A percentile compares a stretch with the other conserved stretches of the same genome.
phyloP scores from a whole-genome alignment of 2,113 vertebrate species.

The Dipodomys merriami region DNA sequence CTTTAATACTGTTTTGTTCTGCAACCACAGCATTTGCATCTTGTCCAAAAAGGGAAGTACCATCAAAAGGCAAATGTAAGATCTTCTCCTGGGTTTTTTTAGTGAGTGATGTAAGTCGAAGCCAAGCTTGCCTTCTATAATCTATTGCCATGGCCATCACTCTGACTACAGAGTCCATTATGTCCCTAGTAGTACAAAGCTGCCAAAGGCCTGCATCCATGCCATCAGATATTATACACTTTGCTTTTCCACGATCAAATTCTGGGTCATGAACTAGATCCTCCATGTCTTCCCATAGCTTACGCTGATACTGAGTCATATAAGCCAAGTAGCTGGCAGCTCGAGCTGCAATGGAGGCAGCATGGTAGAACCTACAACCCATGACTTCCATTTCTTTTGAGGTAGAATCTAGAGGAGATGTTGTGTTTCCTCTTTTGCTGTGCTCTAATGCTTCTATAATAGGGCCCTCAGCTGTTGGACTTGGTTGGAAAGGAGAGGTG shows the following conservation, averaged over 20 bases:
- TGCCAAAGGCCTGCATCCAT: constrained; percentile 81
- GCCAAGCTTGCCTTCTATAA: constrained; percentile 79
- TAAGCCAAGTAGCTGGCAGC: constrained; percentile 80
- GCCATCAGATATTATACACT: constrained; percentile 78
- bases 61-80: constrained; percentile 78
- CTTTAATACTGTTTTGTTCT: constrained; percentile 77
- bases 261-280: constrained; percentile 78
- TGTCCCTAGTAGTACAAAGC: constrained; percentile 79
- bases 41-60: constrained; percentile 76
- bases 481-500: constrained; percentile 79
- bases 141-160: constrained; percentile 81
- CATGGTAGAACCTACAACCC: constrained; percentile 80
- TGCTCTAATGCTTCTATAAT: constrained; percentile 77
- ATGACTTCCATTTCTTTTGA: constrained; percentile 82
- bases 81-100: constrained; percentile 80
- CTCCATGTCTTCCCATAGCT: constrained; percentile 81
- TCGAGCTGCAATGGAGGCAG: constrained; percentile 77
- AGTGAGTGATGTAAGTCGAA: constrained; percentile 78
- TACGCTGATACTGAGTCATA: constrained; percentile 80
- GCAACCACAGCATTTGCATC: constrained; percentile 77
- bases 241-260: constrained; percentile 77
- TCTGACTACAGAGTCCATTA: constrained; percentile 79
- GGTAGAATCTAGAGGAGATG: constrained; percentile 76
- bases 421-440: constrained; percentile 72
- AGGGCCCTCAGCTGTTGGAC: constrained; percentile 76